Percentiles rank a stretch among this genome's conserved stretches.
Evolutionary conservation across 2,888 invertebrate genomes (phyloP).

Genomic region (Camponotus fellah): DNA sequence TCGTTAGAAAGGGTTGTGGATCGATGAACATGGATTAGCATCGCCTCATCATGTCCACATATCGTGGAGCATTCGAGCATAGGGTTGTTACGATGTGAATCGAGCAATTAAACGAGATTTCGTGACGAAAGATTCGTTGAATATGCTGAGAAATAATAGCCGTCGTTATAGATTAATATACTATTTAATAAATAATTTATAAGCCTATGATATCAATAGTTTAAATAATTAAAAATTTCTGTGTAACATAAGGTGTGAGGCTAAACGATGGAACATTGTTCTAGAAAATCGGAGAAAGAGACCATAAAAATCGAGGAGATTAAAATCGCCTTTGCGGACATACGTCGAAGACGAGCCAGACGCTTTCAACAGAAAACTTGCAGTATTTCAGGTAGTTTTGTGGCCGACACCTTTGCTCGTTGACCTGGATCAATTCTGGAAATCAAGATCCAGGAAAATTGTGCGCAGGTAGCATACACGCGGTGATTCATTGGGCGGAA

Average conservation of each 20-base stretch:
- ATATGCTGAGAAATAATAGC: not conserved
- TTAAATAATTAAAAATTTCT: constrained; percentile 21
- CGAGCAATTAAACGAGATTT: not conserved
- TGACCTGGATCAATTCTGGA: constrained; percentile 68
- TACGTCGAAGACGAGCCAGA: constrained; percentile 29
- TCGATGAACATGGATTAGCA: constrained; percentile 85
- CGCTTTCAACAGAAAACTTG: constrained; percentile 42
- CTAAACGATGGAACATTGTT: not conserved
- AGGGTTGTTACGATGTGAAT: constrained; percentile 20
- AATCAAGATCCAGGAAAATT: constrained; percentile 82
- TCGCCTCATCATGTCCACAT: constrained; percentile 76
- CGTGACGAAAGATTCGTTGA: not conserved
- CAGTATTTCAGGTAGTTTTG: constrained; percentile 58
- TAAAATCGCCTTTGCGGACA: constrained; percentile 32
- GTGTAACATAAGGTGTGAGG: not conserved
- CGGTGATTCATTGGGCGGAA: constrained; percentile 65
- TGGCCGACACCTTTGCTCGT: constrained; percentile 50
- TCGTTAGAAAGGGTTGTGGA: constrained; percentile 81
- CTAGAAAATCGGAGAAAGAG: constrained; percentile 43
- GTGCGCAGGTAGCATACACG: constrained; percentile 70
- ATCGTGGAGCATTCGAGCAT: constrained; percentile 57
- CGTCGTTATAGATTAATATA: not conserved
- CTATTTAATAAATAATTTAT: constrained; percentile 13
- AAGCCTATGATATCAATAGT: not conserved
- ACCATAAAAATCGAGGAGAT: constrained; percentile 30